Evolutionary conservation across 2,113 vertebrate species (phyloP), one percentile per base, ranked within the genome.

Genomic region (Cavia porcellus): DNA sequence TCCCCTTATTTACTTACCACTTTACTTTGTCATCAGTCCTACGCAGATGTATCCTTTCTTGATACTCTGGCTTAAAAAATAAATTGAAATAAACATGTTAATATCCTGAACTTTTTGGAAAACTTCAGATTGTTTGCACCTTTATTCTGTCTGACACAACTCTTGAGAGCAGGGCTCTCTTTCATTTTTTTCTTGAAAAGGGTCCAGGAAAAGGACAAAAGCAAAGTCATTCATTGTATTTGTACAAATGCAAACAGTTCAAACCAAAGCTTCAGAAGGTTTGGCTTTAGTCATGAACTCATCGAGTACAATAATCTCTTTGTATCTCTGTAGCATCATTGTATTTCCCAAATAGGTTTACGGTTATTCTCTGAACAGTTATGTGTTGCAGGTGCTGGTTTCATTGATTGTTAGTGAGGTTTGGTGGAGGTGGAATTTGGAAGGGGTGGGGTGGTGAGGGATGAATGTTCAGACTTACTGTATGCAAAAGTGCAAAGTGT

Each of bases 151-250:
- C 45, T 42, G 9, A 84, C 7, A 50, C 52, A 93, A 57, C 7
- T 88, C 30, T 86, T 88, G 38, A 64, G 72, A 86, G 10, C 68
- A 90, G 11, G 38, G 7, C 5, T 74, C 55, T 19, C 4, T 92
- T 25, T 80, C 82, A 59, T 92, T 79, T 88, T 88, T 62, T 95
- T 94, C 64, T 92, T 77, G 45, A 89, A 96, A 89, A 80, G 38
- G 47, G 25, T 5, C n/a, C 68, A 59, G 25, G n/a, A 52, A 25
- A 42, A 92, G 64, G 59, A 47, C 94, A 47, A 74, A 95, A 94
- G 72, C 13, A 94, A 90, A 61, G 20, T 24, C 35, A 74, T 89
- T 89, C 4, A 82, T 62, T 88, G 82, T 70, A 82, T 70, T 81
- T 81, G 12, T 70, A 19, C 50, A 22, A 86, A 24, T 50, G 19